phyloP scores from a whole-genome alignment of 2,113 vertebrate genomes.

The Coryphaenoides rupestris region DNA sequence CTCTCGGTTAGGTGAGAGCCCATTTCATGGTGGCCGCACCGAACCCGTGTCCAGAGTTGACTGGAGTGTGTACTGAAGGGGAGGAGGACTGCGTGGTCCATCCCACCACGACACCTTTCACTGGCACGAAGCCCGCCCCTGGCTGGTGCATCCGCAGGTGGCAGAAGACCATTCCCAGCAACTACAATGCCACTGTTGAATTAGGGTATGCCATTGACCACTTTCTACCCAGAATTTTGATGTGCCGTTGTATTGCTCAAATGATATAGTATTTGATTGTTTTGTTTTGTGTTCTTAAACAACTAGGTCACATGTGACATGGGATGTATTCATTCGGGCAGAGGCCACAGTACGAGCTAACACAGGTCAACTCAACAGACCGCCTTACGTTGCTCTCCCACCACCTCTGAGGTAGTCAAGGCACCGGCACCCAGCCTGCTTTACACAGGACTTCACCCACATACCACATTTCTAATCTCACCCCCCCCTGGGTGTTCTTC shows the following conservation, averaged over 20 bases:
- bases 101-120: constrained; percentile 28
- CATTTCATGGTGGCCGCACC: constrained; percentile 53
- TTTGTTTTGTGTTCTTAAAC: neutral
- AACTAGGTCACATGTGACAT: constrained; percentile 28
- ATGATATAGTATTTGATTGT: neutral
- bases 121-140: constrained; percentile 39
- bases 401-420: constrained; percentile 64
- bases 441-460: neutral
- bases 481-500: no score
- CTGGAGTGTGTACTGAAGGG: constrained; percentile 35
- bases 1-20: constrained; percentile 54
- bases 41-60: constrained; percentile 36
- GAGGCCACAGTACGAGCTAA: constrained; percentile 43
- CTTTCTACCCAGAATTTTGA: neutral
- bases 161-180: constrained; percentile 56
- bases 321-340: constrained; percentile 51
- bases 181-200: constrained; percentile 29
- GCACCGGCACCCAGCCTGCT: neutral
- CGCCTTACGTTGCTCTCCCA: constrained; percentile 52
- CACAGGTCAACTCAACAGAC: constrained; percentile 57
- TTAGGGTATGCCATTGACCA: constrained; percentile 49
- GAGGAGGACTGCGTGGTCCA: constrained; percentile 49
- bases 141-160: constrained; percentile 70
- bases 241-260: neutral
- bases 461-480: no score